Conservation (phyloP, 2,888 invertebrate genomes). For the Thymelicus lineola region DNA sequence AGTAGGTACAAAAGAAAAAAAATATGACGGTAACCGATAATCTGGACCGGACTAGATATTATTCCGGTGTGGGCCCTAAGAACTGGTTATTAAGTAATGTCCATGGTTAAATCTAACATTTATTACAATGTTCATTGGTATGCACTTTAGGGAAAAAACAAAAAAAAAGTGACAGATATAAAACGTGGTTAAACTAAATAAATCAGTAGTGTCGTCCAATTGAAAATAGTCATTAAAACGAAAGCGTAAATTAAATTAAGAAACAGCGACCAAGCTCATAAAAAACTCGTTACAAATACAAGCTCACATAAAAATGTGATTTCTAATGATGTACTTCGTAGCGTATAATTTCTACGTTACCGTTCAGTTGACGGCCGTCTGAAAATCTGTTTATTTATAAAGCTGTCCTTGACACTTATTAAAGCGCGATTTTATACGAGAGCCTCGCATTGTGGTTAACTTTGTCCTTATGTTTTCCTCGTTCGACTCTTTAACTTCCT, state of each 20-base stretch:
- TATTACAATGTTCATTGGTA: no score
- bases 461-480: no score
- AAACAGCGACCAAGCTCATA: slow-evolving; percentile 20
- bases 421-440: slow-evolving; percentile 3
- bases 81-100: no score
- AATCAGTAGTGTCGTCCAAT: slow-evolving; percentile 7
- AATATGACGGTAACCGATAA: no score
- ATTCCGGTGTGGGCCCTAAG: no score
- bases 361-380: slow-evolving; percentile 50
- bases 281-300: slow-evolving; percentile 23
- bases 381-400: slow-evolving; percentile 32
- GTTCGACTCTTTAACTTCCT: no score
- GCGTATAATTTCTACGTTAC: slow-evolving; percentile 73
- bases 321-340: slow-evolving; percentile 74
- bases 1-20: no score
- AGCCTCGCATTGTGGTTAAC: background rate
- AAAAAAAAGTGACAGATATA: no score
- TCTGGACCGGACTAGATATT: no score
- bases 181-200: background rate
- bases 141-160: no score
- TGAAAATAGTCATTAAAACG: slow-evolving; percentile 18
- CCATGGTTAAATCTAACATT: no score
- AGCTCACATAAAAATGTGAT: slow-evolving; percentile 33
- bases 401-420: background rate
- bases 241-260: slow-evolving; percentile 28